A percentile compares a stretch with the other conserved stretches of the same genome.
Conservation (phyloP, 2,797 vertebrate genomes). For the Phoeniculus purpureus region DNA sequence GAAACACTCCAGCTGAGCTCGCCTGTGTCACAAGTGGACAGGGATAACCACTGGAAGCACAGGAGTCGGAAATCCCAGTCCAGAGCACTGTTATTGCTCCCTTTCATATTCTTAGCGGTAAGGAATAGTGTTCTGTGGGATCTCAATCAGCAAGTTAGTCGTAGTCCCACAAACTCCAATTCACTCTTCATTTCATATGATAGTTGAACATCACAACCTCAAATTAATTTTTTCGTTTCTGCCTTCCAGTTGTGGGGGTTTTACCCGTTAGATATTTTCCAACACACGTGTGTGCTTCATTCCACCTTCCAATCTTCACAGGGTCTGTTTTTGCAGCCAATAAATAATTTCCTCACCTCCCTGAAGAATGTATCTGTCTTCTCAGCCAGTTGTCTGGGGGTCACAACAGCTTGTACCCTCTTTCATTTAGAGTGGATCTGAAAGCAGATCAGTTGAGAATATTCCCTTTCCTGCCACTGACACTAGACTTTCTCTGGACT, state of each 20-base stretch:
- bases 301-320: neutral
- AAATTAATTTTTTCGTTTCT: neutral
- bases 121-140: neutral
- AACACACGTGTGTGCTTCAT: neutral
- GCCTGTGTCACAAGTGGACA: neutral
- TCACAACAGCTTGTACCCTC: neutral
- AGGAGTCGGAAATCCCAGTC: neutral
- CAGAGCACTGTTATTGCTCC: neutral
- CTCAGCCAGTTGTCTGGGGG: neutral
- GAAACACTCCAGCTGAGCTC: neutral
- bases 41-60: rapidly evolving
- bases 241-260: neutral
- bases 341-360: neutral
- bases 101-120: neutral
- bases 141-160: neutral
- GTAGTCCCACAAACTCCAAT: neutral
- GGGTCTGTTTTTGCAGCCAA: neutral
- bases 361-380: neutral
- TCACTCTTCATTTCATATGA: neutral
- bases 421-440: neutral
- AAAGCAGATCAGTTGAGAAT: neutral
- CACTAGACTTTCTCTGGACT: neutral
- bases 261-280: neutral
- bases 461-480: neutral
- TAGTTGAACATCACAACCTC: neutral